Base-by-base conservation (phyloP, 1,140 invertebrate genomes). In the Lasioglossum baleicum region DNA sequence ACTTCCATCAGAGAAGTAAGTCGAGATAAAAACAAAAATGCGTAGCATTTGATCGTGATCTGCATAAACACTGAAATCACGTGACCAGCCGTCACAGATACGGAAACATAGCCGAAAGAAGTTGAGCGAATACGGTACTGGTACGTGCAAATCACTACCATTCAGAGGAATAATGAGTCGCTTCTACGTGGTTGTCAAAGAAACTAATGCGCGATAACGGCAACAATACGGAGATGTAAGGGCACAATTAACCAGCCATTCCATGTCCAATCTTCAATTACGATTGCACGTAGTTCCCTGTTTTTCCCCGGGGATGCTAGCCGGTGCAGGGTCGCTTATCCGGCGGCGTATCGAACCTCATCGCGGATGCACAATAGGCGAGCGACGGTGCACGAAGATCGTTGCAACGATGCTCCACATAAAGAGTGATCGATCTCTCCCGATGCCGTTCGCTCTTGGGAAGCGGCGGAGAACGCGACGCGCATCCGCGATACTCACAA, bases 361-460 rank as follows among this genome's bases (percentile, higher is more conserved):
- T 56, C 53, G 68, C 53, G 51, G 76, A 79, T 66, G 69, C 76
- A 79, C 76, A 79, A 79, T 79, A 60, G 68, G 15, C 61, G 48
- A 53, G 13, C 48, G 67, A 63, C 26, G 44, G 35, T 65, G 76
- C 76, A 72, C 10, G 20, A 53, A 73, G 70, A 79, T 79, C 76
- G 69, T n/a, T 42, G 61, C 48, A 79, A 73, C 69, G 69, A 73
- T 73, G 76, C 76, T 73, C 76, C 66, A 73, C 69, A 73, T 73
- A 79, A 73, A 79, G 61, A 73, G 22, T 69, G 76, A 79, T 79
- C 76, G 70, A 79, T 79, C 76, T 72, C 48, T 31, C 51, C 15
- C 58, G 44, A 22, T n/a, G 44, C 26, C 26, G 31, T 51, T 53
- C 20, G 61, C 61, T 72, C 68, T 77, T 72, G 61, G 35, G 35